Evolutionary conservation across 2,113 vertebrate species (phyloP).

Genomic region (Bufo gargarizans): DNA sequence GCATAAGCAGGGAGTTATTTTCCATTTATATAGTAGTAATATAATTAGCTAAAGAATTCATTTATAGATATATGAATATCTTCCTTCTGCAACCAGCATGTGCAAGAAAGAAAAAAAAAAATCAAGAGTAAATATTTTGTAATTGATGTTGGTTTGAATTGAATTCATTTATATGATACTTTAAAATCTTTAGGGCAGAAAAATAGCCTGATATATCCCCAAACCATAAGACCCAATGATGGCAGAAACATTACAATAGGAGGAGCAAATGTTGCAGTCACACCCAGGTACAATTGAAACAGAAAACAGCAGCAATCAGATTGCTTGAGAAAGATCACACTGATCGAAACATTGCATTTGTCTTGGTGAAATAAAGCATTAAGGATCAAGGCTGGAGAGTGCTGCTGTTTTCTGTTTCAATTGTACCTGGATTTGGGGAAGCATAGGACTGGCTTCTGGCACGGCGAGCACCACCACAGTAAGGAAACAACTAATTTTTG

Average conservation of each 20-base stretch:
- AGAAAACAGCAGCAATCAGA: too few species aligned
- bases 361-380: too few species aligned
- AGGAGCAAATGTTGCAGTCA: background rate
- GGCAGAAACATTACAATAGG: background rate
- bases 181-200: background rate
- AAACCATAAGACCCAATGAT: background rate
- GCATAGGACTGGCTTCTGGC: too few species aligned
- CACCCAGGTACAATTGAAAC: too few species aligned
- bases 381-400: too few species aligned
- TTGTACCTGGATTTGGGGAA: too few species aligned
- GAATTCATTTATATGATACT: background rate
- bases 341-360: too few species aligned
- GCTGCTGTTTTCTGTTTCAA: too few species aligned
- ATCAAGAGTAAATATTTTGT: background rate
- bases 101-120: background rate
- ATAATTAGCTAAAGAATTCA: background rate
- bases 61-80: background rate
- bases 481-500: too few species aligned
- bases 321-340: too few species aligned
- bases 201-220: background rate
- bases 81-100: background rate
- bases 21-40: background rate
- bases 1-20: background rate
- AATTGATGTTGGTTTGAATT: background rate
- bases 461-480: too few species aligned